phyloP scores from a whole-genome alignment of 2,888 invertebrate genomes.

The Calliphora vomitoria region DNA sequence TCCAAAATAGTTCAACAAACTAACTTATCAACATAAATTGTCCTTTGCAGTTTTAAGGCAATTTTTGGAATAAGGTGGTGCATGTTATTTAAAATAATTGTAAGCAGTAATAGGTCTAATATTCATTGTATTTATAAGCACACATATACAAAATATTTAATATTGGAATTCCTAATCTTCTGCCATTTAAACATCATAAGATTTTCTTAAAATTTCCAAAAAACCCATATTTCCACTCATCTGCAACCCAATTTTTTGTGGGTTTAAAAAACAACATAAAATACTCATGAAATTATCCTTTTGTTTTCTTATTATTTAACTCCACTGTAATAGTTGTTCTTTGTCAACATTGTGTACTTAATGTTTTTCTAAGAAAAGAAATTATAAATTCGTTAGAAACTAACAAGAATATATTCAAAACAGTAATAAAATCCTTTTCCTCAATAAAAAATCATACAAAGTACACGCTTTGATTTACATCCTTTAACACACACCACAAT shows the following conservation, averaged over 20 bases:
- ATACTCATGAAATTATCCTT: neutral
- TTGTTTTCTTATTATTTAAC: neutral
- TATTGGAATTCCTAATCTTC: too few relatives aligned
- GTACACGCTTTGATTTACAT: conserved; percentile 8
- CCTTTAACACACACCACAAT: neutral
- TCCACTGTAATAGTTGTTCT: neutral
- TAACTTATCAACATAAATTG: neutral
- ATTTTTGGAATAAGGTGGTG: neutral
- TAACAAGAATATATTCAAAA: neutral
- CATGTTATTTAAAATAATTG: neutral
- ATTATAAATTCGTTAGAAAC: neutral
- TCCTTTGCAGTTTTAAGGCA: neutral
- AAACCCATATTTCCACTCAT: too few relatives aligned
- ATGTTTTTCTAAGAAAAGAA: neutral
- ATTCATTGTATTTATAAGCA: too few relatives aligned
- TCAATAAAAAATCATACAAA: conserved; percentile 8
- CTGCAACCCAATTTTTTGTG: neutral
- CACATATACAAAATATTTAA: too few relatives aligned
- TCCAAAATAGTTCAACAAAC: neutral
- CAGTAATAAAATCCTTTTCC: neutral
- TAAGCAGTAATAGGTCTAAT: too few relatives aligned
- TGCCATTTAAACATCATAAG: too few relatives aligned
- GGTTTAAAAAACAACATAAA: neutral
- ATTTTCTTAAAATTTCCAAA: too few relatives aligned
- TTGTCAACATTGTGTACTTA: neutral